phyloP scores from a whole-genome alignment of 2,888 invertebrate species.

The Ophion ellenae region DNA sequence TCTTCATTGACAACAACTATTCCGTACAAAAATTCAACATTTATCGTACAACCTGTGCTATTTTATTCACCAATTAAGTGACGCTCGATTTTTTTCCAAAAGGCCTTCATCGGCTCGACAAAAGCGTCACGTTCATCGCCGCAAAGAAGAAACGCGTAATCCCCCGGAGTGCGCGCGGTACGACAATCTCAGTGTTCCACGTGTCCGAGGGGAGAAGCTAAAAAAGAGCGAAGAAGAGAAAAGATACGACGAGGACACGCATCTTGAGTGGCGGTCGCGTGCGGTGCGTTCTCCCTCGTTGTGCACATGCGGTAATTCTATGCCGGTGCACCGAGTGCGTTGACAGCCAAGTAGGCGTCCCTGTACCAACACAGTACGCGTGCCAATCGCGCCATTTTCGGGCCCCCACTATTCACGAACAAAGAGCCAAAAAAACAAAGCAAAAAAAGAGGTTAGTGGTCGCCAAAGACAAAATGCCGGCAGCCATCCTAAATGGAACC shows the following conservation, averaged over 20 bases:
- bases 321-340: slow-evolving; percentile 21
- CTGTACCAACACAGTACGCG: no score
- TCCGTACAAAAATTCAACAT: not conserved
- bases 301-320: slow-evolving; percentile 38
- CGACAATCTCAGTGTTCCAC: slow-evolving; percentile 32
- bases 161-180: not conserved
- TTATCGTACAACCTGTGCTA: not conserved
- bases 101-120: not conserved
- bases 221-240: slow-evolving; percentile 2
- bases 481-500: no score
- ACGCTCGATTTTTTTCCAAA: not conserved
- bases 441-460: no score
- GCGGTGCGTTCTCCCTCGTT: slow-evolving; percentile 29
- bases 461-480: no score
- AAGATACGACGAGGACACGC: slow-evolving; percentile 20
- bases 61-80: not conserved
- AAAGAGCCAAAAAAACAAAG: no score
- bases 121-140: not conserved
- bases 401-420: no score
- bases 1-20: not conserved
- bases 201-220: not conserved
- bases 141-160: not conserved
- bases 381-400: no score
- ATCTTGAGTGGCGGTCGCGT: slow-evolving; percentile 36
- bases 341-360: not conserved